Evolutionary conservation across 2,113 vertebrate species (phyloP).

Genomic region (Passer montanus): DNA sequence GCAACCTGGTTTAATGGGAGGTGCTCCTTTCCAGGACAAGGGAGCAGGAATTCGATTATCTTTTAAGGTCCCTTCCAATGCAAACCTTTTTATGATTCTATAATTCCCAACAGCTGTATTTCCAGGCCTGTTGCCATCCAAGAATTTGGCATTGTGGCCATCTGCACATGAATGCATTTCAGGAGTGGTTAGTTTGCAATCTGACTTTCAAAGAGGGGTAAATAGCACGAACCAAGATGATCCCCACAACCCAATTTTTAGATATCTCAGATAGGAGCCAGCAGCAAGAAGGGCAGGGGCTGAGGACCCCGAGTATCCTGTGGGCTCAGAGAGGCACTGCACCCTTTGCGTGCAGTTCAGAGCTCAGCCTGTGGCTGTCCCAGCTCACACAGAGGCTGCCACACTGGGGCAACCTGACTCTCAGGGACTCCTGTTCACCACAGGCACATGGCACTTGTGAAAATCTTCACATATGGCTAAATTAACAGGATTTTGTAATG

Average conservation of each 20-base stretch:
- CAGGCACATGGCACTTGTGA: not conserved
- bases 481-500: not conserved
- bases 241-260: not conserved
- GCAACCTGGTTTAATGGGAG: not conserved
- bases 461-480: not conserved
- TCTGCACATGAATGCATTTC: not conserved
- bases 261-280: not conserved
- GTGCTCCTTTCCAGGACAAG: not conserved
- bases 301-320: not conserved
- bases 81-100: not conserved
- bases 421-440: not conserved
- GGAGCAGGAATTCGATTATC: not conserved
- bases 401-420: fast-evolving
- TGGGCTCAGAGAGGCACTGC: not conserved
- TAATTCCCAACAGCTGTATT: not conserved
- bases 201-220: not conserved
- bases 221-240: not conserved
- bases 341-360: fast-evolving
- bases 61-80: not conserved
- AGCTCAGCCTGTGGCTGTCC: fast-evolving
- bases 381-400: fast-evolving
- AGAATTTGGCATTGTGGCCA: not conserved
- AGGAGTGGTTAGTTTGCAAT: not conserved
- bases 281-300: not conserved
- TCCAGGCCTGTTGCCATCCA: not conserved